A percentile compares a stretch with the other conserved stretches of the same genome.
Evolutionary conservation across 2,888 invertebrate genomes (phyloP).

Genomic region (Polydesmus complanatus): DNA sequence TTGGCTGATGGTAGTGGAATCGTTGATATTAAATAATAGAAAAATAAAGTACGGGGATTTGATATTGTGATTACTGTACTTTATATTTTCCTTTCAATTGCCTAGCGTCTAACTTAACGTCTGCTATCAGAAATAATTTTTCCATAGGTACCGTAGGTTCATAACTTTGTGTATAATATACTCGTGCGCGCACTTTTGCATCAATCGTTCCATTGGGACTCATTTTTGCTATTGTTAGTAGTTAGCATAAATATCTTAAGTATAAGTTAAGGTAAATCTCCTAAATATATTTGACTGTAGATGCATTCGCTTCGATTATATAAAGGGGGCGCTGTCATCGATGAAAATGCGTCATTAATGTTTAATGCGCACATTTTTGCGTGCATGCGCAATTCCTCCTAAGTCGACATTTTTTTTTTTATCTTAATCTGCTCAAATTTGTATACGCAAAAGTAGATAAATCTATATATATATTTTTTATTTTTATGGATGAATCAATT

Average conservation of each 20-base stretch:
- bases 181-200: neutral
- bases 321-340: neutral
- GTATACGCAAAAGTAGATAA: no score
- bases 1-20: no score
- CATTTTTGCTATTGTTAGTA: neutral
- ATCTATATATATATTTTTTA: no score
- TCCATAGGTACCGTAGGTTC: neutral
- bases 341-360: neutral
- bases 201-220: neutral
- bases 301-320: neutral
- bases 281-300: neutral
- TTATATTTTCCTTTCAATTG: no score
- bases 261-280: neutral
- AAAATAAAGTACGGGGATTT: no score
- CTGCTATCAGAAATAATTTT: neutral
- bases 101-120: no score
- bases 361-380: neutral
- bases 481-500: no score
- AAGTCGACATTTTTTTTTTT: no score
- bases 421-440: neutral
- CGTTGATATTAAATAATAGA: no score
- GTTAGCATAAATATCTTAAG: neutral
- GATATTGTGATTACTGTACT: no score
- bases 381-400: no score
- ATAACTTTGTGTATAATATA: neutral